Conservation (phyloP, 1,140 invertebrate species). For the Calephelis nemesis region DNA sequence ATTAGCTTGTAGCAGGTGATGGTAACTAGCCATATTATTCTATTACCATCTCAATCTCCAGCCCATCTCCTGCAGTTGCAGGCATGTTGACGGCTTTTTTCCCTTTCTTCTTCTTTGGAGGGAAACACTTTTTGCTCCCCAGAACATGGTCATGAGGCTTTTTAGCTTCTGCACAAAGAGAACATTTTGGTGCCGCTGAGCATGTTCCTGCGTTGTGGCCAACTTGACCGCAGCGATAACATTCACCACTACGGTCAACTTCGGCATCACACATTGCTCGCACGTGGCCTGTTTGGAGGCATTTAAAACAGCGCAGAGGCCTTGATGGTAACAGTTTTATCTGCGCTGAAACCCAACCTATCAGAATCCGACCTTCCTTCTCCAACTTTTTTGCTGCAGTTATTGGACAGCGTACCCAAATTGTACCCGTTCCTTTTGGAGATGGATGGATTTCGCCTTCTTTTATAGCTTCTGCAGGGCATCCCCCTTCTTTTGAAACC, state of each 20-base stretch:
- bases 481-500: not conserved
- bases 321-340: not conserved
- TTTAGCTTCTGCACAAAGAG: not conserved
- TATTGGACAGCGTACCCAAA: not conserved
- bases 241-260: not conserved
- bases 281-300: not conserved
- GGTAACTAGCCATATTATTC: not conserved
- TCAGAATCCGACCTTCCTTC: not conserved
- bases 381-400: not conserved
- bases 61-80: not conserved
- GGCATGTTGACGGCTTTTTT: not conserved
- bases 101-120: not conserved
- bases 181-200: not conserved
- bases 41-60: not conserved
- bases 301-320: not conserved
- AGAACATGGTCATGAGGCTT: not conserved
- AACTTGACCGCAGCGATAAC: slow-evolving; percentile 1
- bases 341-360: not conserved
- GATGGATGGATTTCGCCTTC: not conserved
- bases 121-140: not conserved
- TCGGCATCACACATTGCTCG: not conserved
- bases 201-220: not conserved
- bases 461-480: not conserved
- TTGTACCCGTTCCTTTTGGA: not conserved
- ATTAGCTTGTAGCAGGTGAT: slow-evolving; percentile 19